phyloP scores from a whole-genome alignment of 2,113 vertebrate species.

The Lophura nycthemera region DNA sequence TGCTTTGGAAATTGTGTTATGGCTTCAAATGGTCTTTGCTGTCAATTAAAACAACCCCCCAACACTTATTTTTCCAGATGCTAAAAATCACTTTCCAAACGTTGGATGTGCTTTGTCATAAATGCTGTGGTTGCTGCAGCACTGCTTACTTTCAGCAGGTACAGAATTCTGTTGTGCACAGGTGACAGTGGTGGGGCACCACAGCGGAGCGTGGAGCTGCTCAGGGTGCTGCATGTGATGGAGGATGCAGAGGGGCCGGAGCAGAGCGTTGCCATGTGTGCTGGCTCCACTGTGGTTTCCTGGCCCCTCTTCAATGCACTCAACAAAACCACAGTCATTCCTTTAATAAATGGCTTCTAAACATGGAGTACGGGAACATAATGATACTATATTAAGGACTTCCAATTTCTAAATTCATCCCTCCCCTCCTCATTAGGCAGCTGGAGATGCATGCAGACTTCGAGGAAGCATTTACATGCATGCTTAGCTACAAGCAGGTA shows the following conservation, averaged over 20 bases:
- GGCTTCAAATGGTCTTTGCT: conserved; percentile 5
- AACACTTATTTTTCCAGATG: neutral
- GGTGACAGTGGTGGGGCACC: neutral
- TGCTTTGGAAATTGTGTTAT: neutral
- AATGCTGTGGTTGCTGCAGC: neutral
- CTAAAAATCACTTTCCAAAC: neutral
- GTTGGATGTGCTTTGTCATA: fast-evolving
- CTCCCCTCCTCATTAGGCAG: neutral
- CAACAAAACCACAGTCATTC: neutral
- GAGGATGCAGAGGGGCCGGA: neutral
- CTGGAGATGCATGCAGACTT: neutral
- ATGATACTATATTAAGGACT: neutral
- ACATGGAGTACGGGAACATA: neutral
- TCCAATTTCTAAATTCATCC: neutral
- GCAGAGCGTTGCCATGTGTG: neutral
- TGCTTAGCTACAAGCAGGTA: neutral
- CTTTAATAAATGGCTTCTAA: neutral
- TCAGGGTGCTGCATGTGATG: fast-evolving
- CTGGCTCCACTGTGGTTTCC: fast-evolving
- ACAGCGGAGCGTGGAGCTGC: fast-evolving
- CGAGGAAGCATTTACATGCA: neutral
- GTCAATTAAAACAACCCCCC: neutral
- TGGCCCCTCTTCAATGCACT: neutral
- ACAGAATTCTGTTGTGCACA: neutral
- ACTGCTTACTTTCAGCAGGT: neutral